A percentile compares a stretch with the other conserved stretches of the same genome.
Evolutionary conservation across 1,140 invertebrate species (phyloP).

Genomic region (Eurosta solidaginis): DNA sequence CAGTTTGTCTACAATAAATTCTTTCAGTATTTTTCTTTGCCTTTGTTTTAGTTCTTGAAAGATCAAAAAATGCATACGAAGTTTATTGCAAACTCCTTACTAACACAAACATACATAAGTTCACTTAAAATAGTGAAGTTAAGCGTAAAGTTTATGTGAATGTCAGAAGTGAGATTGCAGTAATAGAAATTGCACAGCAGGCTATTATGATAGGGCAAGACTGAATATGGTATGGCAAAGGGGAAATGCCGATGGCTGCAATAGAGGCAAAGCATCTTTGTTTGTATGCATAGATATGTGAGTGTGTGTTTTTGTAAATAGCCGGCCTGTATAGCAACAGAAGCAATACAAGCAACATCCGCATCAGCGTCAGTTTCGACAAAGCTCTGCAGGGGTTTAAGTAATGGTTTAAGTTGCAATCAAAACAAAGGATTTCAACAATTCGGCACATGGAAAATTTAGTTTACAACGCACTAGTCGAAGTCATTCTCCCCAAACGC

Average conservation of each 20-base stretch:
- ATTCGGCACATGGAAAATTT: constrained; percentile 19
- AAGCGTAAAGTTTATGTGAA: constrained; percentile 5
- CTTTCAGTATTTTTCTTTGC: neutral
- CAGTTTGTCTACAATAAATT: neutral
- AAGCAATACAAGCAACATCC: neutral
- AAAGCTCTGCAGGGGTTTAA: constrained; percentile 8
- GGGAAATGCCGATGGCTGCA: constrained; percentile 5
- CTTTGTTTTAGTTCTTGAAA: neutral
- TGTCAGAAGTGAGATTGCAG: neutral
- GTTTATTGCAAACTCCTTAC: neutral
- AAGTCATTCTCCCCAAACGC: neutral
- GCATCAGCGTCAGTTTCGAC: neutral
- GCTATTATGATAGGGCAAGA: no score
- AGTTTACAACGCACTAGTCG: neutral
- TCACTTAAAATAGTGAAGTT: constrained; percentile 9
- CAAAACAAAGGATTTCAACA: constrained; percentile 20
- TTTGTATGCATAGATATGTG: no score
- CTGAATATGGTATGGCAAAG: no score
- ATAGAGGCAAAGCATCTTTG: neutral
- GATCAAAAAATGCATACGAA: neutral
- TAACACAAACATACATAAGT: neutral
- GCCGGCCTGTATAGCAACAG: neutral
- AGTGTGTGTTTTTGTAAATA: neutral
- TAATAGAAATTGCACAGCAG: neutral
- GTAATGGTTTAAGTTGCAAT: constrained; percentile 24